Evolutionary conservation across 2,888 invertebrate species (phyloP), one percentile per base, ranked within the genome.

Genomic region (Antheraea yamamai): DNA sequence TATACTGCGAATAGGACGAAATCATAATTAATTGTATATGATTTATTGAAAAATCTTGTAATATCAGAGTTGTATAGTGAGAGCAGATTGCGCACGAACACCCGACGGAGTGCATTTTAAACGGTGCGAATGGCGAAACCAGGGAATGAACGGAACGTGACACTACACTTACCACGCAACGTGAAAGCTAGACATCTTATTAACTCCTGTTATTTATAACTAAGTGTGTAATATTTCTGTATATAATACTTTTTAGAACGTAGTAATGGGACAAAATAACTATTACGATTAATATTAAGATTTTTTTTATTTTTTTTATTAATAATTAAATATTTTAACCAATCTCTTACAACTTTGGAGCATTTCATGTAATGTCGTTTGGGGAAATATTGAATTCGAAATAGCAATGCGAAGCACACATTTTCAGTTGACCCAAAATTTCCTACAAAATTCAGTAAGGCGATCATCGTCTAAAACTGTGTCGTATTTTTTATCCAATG

Each of bases 241-340:
- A n/a, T 35, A 26, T 23, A 47, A 66, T 52, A 55, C 18, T 66
- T 71, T 72, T 30, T 23, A 73, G 68, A 70, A 78, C 75, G 72
- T 77, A 72, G 73, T 64, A 39, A 74, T 61, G 77, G 77, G 85
- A 87, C 83, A 85, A 82, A 80, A 87, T 83, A 84, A 82, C 80
- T 81, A 79, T 86, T 81, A 91, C 90, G 89, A 92, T 90, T 90
- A 90, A 91, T 88, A 89, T 83, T 84, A 88, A 86, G 85, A 86
- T 85, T 90, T 87, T 89, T 87, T 91, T 92, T 92, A 92, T 92
- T 92, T 92, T 92, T 93, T 92, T 93, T 87, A 89, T 89, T 89
- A 87, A 89, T 91, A 90, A 89, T 86, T 86, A 88, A 88, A 86
- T 84, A 91, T 88, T 61, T 61, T n/a, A 61, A 20, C 20, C 20